Conservation (phyloP, 2,888 invertebrate species). For the Spicauda simplicius region DNA sequence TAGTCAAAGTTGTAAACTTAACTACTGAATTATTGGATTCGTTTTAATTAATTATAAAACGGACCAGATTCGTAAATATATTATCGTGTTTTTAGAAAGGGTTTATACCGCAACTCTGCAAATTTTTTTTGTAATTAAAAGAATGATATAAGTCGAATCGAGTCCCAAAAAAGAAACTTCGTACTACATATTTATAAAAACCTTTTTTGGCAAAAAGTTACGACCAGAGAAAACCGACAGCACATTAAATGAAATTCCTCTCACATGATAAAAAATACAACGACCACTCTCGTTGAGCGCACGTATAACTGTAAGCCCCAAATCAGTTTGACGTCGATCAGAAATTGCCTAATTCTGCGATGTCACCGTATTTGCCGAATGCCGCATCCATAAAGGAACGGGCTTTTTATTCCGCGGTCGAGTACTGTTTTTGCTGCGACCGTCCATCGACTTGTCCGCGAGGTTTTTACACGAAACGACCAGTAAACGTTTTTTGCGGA, state of each 20-base stretch:
- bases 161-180: background rate
- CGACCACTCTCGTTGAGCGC: slow-evolving; percentile 21
- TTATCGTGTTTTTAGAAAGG: too few relatives aligned
- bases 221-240: slow-evolving; percentile 5
- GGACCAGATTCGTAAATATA: too few relatives aligned
- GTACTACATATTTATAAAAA: slow-evolving; percentile 25
- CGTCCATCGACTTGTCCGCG: slow-evolving; percentile 65
- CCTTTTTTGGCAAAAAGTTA: slow-evolving; percentile 11
- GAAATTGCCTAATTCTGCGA: slow-evolving; percentile 48
- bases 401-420: slow-evolving; percentile 62
- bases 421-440: slow-evolving; percentile 69
- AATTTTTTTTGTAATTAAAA: background rate
- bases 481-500: slow-evolving; percentile 67
- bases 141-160: background rate
- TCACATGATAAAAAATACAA: slow-evolving; percentile 33
- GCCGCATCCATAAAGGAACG: slow-evolving; percentile 70
- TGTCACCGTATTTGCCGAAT: slow-evolving; percentile 59
- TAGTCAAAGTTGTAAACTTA: too few relatives aligned
- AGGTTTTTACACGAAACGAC: slow-evolving; percentile 69
- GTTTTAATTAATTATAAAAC: too few relatives aligned
- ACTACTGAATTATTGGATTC: too few relatives aligned
- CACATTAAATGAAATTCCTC: slow-evolving; percentile 29
- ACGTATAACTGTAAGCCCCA: slow-evolving; percentile 30
- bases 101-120: too few relatives aligned
- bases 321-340: slow-evolving; percentile 47